Conservation (phyloP, 2,888 invertebrate genomes). For the Cheilosia impressa region DNA sequence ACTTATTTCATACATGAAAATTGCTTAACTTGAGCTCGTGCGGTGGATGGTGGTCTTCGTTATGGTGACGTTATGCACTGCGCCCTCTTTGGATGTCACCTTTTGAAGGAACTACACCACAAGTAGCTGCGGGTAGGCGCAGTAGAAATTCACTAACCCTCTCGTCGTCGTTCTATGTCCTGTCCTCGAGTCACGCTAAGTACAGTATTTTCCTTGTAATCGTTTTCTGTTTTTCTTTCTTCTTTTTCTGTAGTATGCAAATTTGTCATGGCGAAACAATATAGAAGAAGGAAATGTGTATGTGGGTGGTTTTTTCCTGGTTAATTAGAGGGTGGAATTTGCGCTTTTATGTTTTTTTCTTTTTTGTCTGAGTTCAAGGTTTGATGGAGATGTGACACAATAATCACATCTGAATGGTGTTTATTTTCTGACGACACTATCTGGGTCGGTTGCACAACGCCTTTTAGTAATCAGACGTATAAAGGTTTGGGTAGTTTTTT, state of each 20-base stretch:
- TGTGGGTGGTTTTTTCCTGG: constrained; percentile 34
- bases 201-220: constrained; percentile 15
- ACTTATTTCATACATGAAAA: constrained; percentile 57
- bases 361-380: constrained; percentile 47
- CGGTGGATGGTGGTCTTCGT: constrained; percentile 20
- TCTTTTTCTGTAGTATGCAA: constrained; percentile 2
- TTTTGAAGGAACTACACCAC: constrained; percentile 46
- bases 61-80: constrained; percentile 35
- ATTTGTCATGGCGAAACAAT: constrained; percentile 20
- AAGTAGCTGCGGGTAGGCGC: constrained; percentile 13
- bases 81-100: constrained; percentile 47
- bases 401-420: no score
- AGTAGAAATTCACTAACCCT: not conserved
- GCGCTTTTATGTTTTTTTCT: constrained; percentile 28
- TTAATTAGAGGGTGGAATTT: constrained; percentile 53
- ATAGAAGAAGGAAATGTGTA: constrained; percentile 19
- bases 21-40: constrained; percentile 46
- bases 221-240: not conserved
- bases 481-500: no score
- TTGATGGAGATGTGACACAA: not conserved
- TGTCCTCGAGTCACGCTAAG: constrained; percentile 66
- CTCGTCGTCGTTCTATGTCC: constrained; percentile 2
- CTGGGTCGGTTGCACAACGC: no score
- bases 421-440: no score
- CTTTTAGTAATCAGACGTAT: no score